phyloP scores from a whole-genome alignment of 2,888 invertebrate species.

The Caenorhabditis angaria region DNA sequence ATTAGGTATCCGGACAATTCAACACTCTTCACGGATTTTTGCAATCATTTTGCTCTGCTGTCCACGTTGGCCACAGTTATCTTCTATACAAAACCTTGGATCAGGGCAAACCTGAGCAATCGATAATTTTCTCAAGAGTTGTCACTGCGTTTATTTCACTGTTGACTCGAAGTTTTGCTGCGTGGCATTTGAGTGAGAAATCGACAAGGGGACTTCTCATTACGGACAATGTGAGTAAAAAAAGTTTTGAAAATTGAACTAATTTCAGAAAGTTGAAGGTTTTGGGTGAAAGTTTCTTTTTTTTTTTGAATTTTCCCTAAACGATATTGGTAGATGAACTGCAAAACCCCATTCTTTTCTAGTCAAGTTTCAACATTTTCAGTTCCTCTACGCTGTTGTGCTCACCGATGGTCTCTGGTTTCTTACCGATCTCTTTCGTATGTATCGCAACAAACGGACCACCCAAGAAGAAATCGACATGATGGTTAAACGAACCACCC shows the following conservation, averaged over 20 bases:
- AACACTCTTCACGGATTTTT: conserved; percentile 57
- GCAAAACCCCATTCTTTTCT: too few relatives aligned
- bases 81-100: conserved; percentile 40
- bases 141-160: conserved; percentile 60
- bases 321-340: too few relatives aligned
- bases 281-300: too few relatives aligned
- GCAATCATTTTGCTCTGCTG: conserved; percentile 57
- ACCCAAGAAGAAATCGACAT: conserved; percentile 56
- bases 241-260: background rate
- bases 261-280: background rate
- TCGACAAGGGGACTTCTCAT: conserved; percentile 58
- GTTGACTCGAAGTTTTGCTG: conserved; percentile 59
- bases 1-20: conserved; percentile 56
- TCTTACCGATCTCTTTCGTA: conserved; percentile 50
- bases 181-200: conserved; percentile 57
- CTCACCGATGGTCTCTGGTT: conserved; percentile 62
- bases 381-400: conserved; percentile 57
- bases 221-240: conserved; percentile 46
- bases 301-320: too few relatives aligned
- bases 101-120: conserved; percentile 37
- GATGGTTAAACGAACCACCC: conserved; percentile 60
- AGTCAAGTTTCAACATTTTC: background rate
- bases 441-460: conserved; percentile 43
- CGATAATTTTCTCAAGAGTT: conserved; percentile 58
- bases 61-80: conserved; percentile 59